Percentiles rank a stretch among this genome's conserved stretches.
Conservation (phyloP, 1,140 invertebrate genomes). For the Hetaerina americana region DNA sequence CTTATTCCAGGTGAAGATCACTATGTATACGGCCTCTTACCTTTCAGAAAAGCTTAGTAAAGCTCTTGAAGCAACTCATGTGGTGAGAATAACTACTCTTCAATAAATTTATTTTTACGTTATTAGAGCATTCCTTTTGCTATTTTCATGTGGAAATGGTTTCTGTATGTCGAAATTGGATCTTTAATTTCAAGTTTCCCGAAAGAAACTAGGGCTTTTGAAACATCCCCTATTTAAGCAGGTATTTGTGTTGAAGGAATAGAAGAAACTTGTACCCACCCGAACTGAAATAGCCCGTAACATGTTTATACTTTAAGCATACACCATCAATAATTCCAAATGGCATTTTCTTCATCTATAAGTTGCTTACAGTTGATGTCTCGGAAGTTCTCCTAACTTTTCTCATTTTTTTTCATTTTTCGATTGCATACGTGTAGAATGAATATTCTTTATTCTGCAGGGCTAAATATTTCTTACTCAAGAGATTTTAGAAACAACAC, state of each 20-base stretch:
- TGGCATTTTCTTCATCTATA: not conserved
- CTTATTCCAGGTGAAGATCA: not conserved
- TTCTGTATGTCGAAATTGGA: not conserved
- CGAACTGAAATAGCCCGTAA: too few species aligned
- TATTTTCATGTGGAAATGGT: not conserved
- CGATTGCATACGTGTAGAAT: not conserved
- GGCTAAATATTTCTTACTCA: not conserved
- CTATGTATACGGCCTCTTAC: not conserved
- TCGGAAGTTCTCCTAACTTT: not conserved
- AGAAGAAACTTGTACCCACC: not conserved
- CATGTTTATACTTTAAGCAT: too few species aligned
- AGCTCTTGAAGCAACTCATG: not conserved
- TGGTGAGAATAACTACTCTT: not conserved
- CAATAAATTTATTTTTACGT: not conserved
- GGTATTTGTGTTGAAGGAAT: not conserved
- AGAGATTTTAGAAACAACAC: not conserved
- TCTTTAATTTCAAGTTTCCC: not conserved
- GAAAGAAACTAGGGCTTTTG: not conserved
- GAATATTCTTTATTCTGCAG: not conserved
- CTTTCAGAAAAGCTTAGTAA: not conserved
- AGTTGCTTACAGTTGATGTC: not conserved
- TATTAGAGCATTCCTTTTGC: not conserved
- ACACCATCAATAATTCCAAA: not conserved
- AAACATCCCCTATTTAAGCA: not conserved
- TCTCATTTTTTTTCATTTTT: not conserved